Percentiles rank a stretch among this genome's conserved stretches.
Conservation (phyloP, 2,888 invertebrate genomes). For the Agrypnus murinus region DNA sequence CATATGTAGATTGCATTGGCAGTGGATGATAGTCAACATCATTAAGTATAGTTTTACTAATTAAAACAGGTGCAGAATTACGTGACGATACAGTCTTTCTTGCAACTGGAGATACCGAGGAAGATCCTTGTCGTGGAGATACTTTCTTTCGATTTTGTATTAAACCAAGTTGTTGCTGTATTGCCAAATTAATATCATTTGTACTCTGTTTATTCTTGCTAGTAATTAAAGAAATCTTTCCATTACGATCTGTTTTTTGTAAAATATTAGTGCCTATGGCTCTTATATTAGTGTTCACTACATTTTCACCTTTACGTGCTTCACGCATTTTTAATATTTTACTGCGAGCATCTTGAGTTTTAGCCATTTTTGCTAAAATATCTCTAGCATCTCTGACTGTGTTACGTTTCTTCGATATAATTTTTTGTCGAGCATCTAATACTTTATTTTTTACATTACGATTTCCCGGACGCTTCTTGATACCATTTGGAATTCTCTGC, state of each 20-base stretch:
- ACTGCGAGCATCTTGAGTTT: conserved; percentile 83
- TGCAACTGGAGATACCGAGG: conserved; percentile 48
- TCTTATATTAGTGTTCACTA: conserved; percentile 66
- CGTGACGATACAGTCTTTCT: conserved; percentile 37
- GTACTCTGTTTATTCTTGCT: conserved; percentile 67
- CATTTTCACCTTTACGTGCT: conserved; percentile 67
- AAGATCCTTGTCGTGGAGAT: background rate
- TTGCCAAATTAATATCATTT: conserved; percentile 65
- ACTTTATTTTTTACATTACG: conserved; percentile 53
- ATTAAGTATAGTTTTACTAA: conserved; percentile 65
- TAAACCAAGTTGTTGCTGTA: conserved; percentile 68
- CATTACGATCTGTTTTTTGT: conserved; percentile 73
- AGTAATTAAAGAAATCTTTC: conserved; percentile 73
- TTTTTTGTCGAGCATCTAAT: conserved; percentile 84
- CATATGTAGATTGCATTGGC: conserved; percentile 43
- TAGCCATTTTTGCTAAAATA: conserved; percentile 84
- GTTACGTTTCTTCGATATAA: conserved; percentile 84
- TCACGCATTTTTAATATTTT: conserved; percentile 80
- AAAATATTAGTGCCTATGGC: conserved; percentile 71
- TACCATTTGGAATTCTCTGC: background rate
- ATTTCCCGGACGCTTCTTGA: conserved; percentile 10
- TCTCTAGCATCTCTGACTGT: conserved; percentile 88
- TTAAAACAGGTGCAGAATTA: conserved; percentile 49
- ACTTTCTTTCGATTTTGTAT: conserved; percentile 55
- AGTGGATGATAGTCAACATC: conserved; percentile 59